Base-by-base conservation (phyloP, 1,140 invertebrate species). In the Dinoponera quadriceps region DNA sequence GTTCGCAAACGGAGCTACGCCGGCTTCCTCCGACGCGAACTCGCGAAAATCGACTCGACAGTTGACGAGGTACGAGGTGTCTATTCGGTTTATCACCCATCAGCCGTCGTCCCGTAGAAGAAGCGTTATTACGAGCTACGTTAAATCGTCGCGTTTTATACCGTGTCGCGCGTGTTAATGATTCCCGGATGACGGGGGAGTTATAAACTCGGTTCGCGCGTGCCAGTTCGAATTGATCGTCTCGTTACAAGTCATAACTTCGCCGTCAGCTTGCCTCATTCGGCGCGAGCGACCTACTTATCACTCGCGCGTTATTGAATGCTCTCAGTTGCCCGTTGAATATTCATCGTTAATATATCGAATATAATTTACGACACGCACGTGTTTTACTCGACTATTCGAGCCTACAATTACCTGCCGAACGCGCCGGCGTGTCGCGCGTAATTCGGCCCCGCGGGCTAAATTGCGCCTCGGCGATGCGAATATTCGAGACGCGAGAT, bases 181-280 rank as follows among this genome's bases (percentile, higher is more conserved):
- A 57, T 25, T 48, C 2, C 29, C 57, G 33, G 51, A 69, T 78
- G 33, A 13, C 29, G 33, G 20, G 18, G 44, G 7, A 59, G 51
- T 80, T 71, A 80, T 59, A 71, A 80, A 69, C 65, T 80, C 51
- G 22, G 11, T 27, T 66, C 33, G 44, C 60, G 22, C 18, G 18
- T 29, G 51, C 29, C 22, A 27, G 33, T 78, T 57, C 63, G 33
- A 14, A 80, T 80, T 80, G 69, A 80, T 80, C 38, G 51, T 80
- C 66, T 48, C 25, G 75, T 80, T 71, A 80, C 54, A 71, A 78
- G 49, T 78, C 29, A 69, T 69, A 78, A 69, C 66, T 71, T 69
- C 18, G 13, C 44, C 60, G 49, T 33, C 74, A 25, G 33, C 33
- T 44, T 68, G 63, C 20, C 49, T 80, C 51, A 71, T 69, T 71